Percentiles rank a stretch among this genome's conserved stretches.
Evolutionary conservation across 2,888 invertebrate species (phyloP).

Genomic region (Beris morrisii): DNA sequence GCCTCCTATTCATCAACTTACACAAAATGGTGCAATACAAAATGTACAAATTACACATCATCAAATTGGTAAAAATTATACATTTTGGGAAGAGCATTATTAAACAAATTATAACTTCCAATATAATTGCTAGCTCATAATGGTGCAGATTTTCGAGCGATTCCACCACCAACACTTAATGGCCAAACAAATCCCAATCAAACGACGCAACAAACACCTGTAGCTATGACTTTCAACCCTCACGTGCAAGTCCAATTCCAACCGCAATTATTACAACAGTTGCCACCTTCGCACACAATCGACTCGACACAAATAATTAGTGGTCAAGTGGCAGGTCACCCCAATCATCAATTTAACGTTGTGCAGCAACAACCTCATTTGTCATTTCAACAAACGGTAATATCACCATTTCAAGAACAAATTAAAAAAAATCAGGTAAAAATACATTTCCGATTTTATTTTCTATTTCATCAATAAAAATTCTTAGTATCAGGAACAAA

Average conservation of each 20-base stretch:
- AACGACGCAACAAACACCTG: constrained; percentile 14
- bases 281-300: constrained; percentile 33
- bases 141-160: constrained; percentile 22
- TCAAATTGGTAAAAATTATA: constrained; percentile 14
- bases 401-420: constrained; percentile 32
- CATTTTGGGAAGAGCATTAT: neutral
- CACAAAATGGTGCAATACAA: constrained; percentile 37
- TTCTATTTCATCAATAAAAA: neutral
- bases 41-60: constrained; percentile 37
- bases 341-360: constrained; percentile 35
- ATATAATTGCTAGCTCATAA: constrained; percentile 10
- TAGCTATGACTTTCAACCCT: constrained; percentile 28
- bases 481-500: constrained; percentile 26
- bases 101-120: neutral
- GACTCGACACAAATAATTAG: constrained; percentile 34
- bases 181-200: constrained; percentile 1
- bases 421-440: constrained; percentile 31
- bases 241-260: constrained; percentile 39
- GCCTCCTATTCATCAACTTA: constrained; percentile 37
- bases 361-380: constrained; percentile 29
- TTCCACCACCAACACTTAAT: constrained; percentile 20
- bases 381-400: constrained; percentile 33
- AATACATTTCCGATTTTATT: neutral
- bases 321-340: constrained; percentile 32
- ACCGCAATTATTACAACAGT: constrained; percentile 36